phyloP scores from a whole-genome alignment of 2,113 vertebrate species.

The Bujurquina vittata region DNA sequence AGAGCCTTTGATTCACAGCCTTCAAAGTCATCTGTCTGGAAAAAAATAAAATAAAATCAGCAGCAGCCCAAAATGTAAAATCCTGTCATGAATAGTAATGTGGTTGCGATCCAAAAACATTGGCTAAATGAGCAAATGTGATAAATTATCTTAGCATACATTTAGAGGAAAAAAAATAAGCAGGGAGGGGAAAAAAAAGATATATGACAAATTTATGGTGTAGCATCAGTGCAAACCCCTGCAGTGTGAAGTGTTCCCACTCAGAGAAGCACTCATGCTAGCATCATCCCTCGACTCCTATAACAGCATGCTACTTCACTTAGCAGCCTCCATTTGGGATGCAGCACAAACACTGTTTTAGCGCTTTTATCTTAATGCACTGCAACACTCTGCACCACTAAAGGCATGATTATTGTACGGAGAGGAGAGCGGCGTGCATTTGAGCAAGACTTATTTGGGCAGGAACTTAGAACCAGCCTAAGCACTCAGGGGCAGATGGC shows the following conservation, averaged over 20 bases:
- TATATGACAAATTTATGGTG: slow-evolving; percentile 60
- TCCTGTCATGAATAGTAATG: slow-evolving; percentile 45
- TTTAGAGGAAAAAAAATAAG: not conserved
- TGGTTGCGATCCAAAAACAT: slow-evolving; percentile 19
- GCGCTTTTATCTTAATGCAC: slow-evolving; percentile 85
- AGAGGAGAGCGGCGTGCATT: slow-evolving; percentile 84
- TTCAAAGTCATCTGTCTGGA: slow-evolving; percentile 53
- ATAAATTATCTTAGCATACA: slow-evolving; percentile 49
- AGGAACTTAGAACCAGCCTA: slow-evolving; percentile 42
- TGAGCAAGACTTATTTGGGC: slow-evolving; percentile 75
- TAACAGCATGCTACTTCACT: slow-evolving; percentile 74
- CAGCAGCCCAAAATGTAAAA: slow-evolving; percentile 31
- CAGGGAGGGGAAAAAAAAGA: slow-evolving; percentile 10
- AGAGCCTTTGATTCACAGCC: slow-evolving; percentile 50
- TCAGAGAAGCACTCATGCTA: slow-evolving; percentile 69
- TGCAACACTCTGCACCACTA: slow-evolving; percentile 84
- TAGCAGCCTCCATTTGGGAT: slow-evolving; percentile 73
- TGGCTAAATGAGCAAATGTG: slow-evolving; percentile 59
- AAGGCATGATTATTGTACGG: slow-evolving; percentile 84
- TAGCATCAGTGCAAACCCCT: slow-evolving; percentile 59
- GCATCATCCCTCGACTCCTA: slow-evolving; percentile 70
- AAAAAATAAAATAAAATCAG: slow-evolving; percentile 9
- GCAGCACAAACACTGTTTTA: slow-evolving; percentile 73
- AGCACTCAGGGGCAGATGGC: slow-evolving; percentile 50
- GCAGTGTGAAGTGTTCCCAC: slow-evolving; percentile 72